Evolutionary conservation across 92 coral and sea anemone species (phyloP), one percentile per base, ranked within the genome.

Genomic region (Pocillopora grandis): DNA sequence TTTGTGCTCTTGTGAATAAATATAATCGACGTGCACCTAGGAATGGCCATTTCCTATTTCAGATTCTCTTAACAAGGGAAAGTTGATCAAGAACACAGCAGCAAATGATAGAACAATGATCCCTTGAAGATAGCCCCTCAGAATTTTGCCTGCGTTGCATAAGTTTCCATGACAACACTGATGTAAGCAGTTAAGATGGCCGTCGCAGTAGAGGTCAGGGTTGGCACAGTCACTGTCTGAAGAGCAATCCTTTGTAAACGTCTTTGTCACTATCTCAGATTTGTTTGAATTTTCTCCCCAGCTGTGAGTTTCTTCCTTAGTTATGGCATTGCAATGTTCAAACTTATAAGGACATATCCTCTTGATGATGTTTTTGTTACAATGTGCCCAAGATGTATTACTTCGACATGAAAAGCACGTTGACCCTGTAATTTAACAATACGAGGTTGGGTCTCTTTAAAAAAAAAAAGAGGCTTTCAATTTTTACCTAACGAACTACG

Each of bases 141-240:
- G 23, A 42, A 49, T 20, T 71, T 20, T 72, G 5, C 62, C 79
- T 49, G 9, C 58, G 70, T 82, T 82, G 52, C 86, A 82, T 12
- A 71, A 61, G 20, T 37, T 18, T 8, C 86, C 86, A 72, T 82
- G 79, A 31, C 86, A 82, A 82, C 86, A 82, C 17, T 21, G 59
- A 62, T 60, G 21, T 36, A 36, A 17, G 27, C 86, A 82, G 1
- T 60, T 3, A 2, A 71, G 14, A 23, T 18, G 11, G 20, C 65
- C 62, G 62, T 72, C 12, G 19, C 86, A 82, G 52, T 12, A 36
- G 9, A n/a, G 42, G n/a, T 21, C 19, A 6, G 5, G n/a, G 3
- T 52, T 11, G 6, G 71, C 42, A 48, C 86, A 82, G 20, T 59
- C 62, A 5, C 70, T 59, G 16, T 61, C 59, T 35, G n/a, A 9